These are phyloP conservation scores for Lagorchestes hirsutus DNA, from an alignment of 2,797 vertebrate species.

Conservation along the genomic window DNA sequence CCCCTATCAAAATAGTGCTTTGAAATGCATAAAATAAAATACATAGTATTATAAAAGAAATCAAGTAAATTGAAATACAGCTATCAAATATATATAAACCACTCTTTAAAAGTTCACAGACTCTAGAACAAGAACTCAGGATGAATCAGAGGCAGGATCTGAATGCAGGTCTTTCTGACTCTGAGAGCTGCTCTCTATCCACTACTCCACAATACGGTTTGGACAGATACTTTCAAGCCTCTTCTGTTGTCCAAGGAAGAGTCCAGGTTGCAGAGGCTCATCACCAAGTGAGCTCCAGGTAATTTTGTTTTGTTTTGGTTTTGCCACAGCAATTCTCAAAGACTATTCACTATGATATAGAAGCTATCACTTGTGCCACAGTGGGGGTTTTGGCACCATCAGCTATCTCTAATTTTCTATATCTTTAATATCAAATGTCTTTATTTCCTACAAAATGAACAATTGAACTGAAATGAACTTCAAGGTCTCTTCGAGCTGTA, in stretches of 20 bases:
- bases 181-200: neutral
- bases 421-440: neutral
- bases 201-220: neutral
- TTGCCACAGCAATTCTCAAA: neutral
- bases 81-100: neutral
- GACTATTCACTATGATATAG: neutral
- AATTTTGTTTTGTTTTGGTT: neutral
- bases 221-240: neutral
- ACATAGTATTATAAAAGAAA: neutral
- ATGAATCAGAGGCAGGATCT: neutral
- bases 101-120: neutral
- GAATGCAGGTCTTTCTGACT: neutral
- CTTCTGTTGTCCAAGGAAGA: neutral
- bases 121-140: neutral
- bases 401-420: neutral
- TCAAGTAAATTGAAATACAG: neutral
- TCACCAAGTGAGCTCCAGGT: neutral
- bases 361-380: neutral
- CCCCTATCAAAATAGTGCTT: neutral
- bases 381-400: neutral
- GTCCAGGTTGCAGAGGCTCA: neutral
- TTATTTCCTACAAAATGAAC: neutral
- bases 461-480: neutral
- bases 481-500: neutral
- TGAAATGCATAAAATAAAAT: neutral